These are phyloP conservation scores for Cinara cedri DNA, from an alignment of 2,888 invertebrate genomes.

Conservation along the genomic window DNA sequence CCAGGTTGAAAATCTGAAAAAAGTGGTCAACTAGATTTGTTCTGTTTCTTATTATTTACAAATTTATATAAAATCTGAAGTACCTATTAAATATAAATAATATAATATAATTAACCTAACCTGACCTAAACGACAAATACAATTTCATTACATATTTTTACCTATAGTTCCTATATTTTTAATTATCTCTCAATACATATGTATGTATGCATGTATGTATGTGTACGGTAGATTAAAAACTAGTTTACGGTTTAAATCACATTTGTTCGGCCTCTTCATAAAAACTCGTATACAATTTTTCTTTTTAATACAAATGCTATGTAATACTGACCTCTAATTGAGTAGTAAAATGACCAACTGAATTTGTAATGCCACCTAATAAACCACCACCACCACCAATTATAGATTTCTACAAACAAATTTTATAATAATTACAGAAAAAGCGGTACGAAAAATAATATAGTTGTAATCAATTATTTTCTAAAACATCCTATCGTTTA, in stretches of 20 bases:
- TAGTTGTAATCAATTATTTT: neutral
- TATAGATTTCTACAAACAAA: slow-evolving; percentile 31
- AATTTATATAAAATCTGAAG: too few relatives aligned
- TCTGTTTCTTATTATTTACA: too few relatives aligned
- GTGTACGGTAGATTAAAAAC: neutral
- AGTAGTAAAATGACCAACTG: slow-evolving; percentile 23
- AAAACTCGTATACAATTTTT: slow-evolving; percentile 39
- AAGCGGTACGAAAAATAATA: slow-evolving; percentile 10
- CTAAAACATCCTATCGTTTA: neutral
- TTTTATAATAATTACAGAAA: slow-evolving; percentile 27
- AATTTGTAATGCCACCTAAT: slow-evolving; percentile 24
- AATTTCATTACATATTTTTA: too few relatives aligned
- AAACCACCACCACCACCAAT: neutral
- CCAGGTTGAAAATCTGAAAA: too few relatives aligned
- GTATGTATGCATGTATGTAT: too few relatives aligned
- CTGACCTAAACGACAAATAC: too few relatives aligned
- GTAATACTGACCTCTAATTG: slow-evolving; percentile 45
- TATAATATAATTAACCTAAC: too few relatives aligned
- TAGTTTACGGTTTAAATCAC: neutral
- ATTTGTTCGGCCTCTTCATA: slow-evolving; percentile 24
- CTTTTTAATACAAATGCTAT: neutral
- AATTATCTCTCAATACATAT: too few relatives aligned
- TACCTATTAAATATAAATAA: too few relatives aligned
- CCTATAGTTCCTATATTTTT: too few relatives aligned
- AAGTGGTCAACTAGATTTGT: too few relatives aligned